Percentiles rank a stretch among this genome's conserved stretches.
phyloP scores from a whole-genome alignment of 2,888 invertebrate species.

The Ophioninae sp. region DNA sequence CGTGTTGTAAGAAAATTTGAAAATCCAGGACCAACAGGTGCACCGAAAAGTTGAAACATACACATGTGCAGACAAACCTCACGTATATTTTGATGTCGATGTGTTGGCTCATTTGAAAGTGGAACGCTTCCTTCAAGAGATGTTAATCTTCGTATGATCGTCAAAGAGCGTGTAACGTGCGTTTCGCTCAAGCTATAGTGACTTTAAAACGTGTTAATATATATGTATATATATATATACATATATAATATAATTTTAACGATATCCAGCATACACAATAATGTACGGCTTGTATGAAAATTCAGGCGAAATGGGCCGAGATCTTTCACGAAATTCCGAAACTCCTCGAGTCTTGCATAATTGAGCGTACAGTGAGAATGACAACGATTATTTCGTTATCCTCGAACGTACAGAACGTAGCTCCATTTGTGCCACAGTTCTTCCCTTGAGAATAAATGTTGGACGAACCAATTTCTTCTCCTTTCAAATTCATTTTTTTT shows the following conservation, averaged over 20 bases:
- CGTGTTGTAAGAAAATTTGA: slow-evolving; percentile 10
- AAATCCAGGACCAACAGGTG: neutral
- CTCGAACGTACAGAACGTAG: slow-evolving; percentile 37
- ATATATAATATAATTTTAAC: slow-evolving; percentile 25
- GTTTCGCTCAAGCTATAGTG: slow-evolving; percentile 30
- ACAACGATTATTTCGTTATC: slow-evolving; percentile 62
- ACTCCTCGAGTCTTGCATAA: slow-evolving; percentile 53
- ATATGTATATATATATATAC: neutral
- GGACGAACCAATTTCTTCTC: slow-evolving; percentile 9
- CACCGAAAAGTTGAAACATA: neutral
- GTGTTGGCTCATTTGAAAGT: slow-evolving; percentile 70
- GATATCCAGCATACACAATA: slow-evolving; percentile 26
- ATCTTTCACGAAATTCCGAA: slow-evolving; percentile 55
- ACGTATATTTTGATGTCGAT: slow-evolving; percentile 34
- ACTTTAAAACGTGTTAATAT: slow-evolving; percentile 13
- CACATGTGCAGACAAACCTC: slow-evolving; percentile 15
- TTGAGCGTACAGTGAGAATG: slow-evolving; percentile 49
- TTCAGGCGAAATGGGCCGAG: slow-evolving; percentile 42
- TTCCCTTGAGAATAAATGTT: slow-evolving; percentile 17
- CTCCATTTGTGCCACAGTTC: slow-evolving; percentile 12
- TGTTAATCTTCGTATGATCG: slow-evolving; percentile 71
- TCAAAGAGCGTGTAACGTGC: slow-evolving; percentile 51
- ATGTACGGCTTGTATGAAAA: slow-evolving; percentile 28
- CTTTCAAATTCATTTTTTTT: slow-evolving; percentile 5
- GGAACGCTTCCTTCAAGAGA: slow-evolving; percentile 76